A percentile compares a stretch with the other conserved stretches of the same genome.
These are phyloP conservation scores for Helogale parvula DNA, from an alignment of 2,113 vertebrate genomes.

Conservation along the genomic window DNA sequence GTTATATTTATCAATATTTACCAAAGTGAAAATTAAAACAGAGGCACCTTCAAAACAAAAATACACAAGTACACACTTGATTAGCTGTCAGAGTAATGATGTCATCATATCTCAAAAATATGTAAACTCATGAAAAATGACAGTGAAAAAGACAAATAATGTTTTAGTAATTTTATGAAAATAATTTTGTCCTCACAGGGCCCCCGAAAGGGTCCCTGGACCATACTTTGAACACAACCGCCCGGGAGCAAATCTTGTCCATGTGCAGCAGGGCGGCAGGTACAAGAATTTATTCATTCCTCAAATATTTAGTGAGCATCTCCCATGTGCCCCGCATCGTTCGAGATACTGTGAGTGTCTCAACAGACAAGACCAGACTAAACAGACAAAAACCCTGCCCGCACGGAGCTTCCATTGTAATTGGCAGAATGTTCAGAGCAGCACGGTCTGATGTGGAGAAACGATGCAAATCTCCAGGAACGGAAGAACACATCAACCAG, in stretches of 20 bases:
- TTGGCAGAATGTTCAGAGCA: background rate
- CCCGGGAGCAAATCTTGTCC: background rate
- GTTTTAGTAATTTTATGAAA: background rate
- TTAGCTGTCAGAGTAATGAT: background rate
- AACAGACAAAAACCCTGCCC: background rate
- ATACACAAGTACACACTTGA: background rate
- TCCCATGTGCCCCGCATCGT: background rate
- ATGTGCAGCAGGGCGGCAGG: background rate
- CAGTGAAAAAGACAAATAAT: background rate
- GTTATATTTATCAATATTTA: background rate
- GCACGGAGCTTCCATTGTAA: background rate
- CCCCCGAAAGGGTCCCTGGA: background rate
- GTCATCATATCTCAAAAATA: background rate
- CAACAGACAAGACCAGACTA: background rate
- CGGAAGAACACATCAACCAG: background rate
- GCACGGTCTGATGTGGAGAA: slow-evolving; percentile 25
- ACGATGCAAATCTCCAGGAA: background rate
- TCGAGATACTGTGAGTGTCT: background rate
- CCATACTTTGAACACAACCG: background rate
- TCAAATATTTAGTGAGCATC: background rate
- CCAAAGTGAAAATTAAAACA: background rate
- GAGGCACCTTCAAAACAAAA: background rate
- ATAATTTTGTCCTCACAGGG: background rate
- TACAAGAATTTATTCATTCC: background rate
- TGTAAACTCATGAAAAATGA: background rate